Conservation (phyloP, 1,140 invertebrate genomes). For the Drosophila prosaltans region DNA sequence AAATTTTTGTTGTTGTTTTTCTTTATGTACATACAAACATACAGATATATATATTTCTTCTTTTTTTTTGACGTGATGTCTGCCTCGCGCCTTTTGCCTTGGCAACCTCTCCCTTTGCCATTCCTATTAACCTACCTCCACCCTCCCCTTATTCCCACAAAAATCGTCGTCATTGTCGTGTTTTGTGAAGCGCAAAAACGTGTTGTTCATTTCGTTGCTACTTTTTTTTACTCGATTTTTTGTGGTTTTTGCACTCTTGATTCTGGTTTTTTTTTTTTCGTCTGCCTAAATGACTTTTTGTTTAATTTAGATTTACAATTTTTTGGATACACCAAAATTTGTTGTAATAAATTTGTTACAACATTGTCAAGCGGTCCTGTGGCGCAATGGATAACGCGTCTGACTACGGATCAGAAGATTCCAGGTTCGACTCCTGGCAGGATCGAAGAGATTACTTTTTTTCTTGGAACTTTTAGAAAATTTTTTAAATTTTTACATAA, state of each 20-base stretch:
- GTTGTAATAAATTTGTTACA: background rate
- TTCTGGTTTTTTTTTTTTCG: slow-evolving; percentile 32
- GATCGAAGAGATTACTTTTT: slow-evolving; percentile 82
- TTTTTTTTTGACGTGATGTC: slow-evolving; percentile 46
- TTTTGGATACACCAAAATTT: background rate
- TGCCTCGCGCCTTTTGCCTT: slow-evolving; percentile 61
- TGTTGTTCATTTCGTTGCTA: slow-evolving; percentile 51
- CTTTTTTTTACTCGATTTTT: slow-evolving; percentile 29
- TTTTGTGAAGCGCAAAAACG: slow-evolving; percentile 73
- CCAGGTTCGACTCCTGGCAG: slow-evolving; percentile 89
- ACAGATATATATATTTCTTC: no score
- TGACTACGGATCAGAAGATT: slow-evolving; percentile 89
- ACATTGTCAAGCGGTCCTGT: slow-evolving; percentile 27
- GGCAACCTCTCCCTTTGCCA: slow-evolving; percentile 43
- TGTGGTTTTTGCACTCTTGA: slow-evolving; percentile 7
- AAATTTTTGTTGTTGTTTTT: slow-evolving; percentile 39
- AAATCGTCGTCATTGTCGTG: slow-evolving; percentile 48
- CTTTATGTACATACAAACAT: slow-evolving; percentile 34
- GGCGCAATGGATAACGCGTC: slow-evolving; percentile 85
- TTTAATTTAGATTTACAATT: slow-evolving; percentile 23
- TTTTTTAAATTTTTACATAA: background rate
- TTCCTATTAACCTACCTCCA: slow-evolving; percentile 7
- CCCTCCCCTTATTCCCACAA: slow-evolving; percentile 34
- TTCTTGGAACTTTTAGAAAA: background rate
- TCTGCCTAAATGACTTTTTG: slow-evolving; percentile 28